phyloP scores from a whole-genome alignment of 2,797 vertebrate species.

The Trachurus trachurus region DNA sequence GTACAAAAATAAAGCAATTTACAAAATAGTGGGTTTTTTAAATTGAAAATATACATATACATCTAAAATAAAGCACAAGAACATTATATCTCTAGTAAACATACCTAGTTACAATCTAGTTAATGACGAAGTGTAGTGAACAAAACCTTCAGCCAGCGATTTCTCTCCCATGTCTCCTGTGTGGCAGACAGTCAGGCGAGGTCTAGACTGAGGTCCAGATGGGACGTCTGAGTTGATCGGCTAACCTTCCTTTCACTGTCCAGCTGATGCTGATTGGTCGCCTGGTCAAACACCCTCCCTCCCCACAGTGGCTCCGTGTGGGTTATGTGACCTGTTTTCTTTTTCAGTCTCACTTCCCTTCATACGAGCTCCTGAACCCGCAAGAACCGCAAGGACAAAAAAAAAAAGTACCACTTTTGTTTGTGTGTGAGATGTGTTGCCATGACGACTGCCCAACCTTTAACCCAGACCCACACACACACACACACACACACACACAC shows the following conservation, averaged over 20 bases:
- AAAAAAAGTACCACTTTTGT: slow-evolving; percentile 58
- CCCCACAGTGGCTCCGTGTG: background rate
- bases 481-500: background rate
- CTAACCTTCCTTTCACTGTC: slow-evolving; percentile 55
- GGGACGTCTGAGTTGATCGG: slow-evolving; percentile 48
- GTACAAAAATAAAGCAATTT: background rate
- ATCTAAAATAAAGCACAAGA: too few species aligned
- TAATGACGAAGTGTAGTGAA: background rate
- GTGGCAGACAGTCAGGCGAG: slow-evolving; percentile 33
- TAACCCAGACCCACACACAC: slow-evolving; percentile 51
- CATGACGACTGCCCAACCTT: slow-evolving; percentile 77
- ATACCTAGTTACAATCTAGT: background rate
- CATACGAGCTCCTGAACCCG: slow-evolving; percentile 41
- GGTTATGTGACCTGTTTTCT: slow-evolving; percentile 19
- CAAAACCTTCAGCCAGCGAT: slow-evolving; percentile 8
- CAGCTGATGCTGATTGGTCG: slow-evolving; percentile 38
- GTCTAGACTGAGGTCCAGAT: slow-evolving; percentile 59
- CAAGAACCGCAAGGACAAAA: slow-evolving; percentile 56
- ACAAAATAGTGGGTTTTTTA: too few species aligned
- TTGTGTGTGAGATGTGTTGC: slow-evolving; percentile 67
- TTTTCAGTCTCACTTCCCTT: slow-evolving; percentile 19
- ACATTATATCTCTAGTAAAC: slow-evolving; percentile 3
- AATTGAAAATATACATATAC: too few species aligned
- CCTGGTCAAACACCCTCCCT: slow-evolving; percentile 31
- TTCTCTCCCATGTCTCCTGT: slow-evolving; percentile 9